phyloP scores from a whole-genome alignment of 1,140 invertebrate species.

The Drosophila sproati region DNA sequence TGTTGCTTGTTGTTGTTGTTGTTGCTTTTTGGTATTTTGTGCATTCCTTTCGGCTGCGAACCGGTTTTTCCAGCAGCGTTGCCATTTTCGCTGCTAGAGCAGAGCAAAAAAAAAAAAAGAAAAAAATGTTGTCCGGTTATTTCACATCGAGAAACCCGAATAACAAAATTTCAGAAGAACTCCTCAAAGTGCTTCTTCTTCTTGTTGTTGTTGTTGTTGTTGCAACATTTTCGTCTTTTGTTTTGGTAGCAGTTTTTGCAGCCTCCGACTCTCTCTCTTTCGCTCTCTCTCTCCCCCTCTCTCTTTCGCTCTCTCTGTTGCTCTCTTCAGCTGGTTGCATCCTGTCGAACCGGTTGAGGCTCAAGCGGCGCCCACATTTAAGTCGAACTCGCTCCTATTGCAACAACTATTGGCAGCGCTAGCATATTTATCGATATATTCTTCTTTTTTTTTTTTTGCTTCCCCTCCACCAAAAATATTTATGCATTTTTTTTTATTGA shows the following conservation, averaged over 20 bases:
- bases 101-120: slow-evolving; percentile 27
- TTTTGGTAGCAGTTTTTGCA: slow-evolving; percentile 59
- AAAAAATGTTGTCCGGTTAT: slow-evolving; percentile 70
- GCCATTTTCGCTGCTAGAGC: slow-evolving; percentile 66
- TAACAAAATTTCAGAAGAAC: slow-evolving; percentile 41
- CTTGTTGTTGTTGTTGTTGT: slow-evolving; percentile 23
- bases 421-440: background rate
- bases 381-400: slow-evolving; percentile 12
- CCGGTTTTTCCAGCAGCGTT: slow-evolving; percentile 63
- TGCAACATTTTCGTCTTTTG: slow-evolving; percentile 54
- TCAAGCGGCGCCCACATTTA: slow-evolving; percentile 13
- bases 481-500: too few relatives aligned
- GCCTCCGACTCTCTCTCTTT: slow-evolving; percentile 21
- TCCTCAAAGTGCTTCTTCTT: background rate
- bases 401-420: too few relatives aligned
- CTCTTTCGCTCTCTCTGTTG: slow-evolving; percentile 13
- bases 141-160: slow-evolving; percentile 45
- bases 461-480: too few relatives aligned
- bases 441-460: background rate
- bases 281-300: slow-evolving; percentile 14
- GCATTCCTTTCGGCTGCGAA: slow-evolving; percentile 64
- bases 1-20: slow-evolving; percentile 38
- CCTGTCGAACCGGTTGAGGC: slow-evolving; percentile 70
- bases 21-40: slow-evolving; percentile 53
- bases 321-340: slow-evolving; percentile 46